These are phyloP conservation scores for Daphoenositta chrysoptera DNA, from an alignment of 2,113 vertebrate genomes.

Conservation along the genomic window DNA sequence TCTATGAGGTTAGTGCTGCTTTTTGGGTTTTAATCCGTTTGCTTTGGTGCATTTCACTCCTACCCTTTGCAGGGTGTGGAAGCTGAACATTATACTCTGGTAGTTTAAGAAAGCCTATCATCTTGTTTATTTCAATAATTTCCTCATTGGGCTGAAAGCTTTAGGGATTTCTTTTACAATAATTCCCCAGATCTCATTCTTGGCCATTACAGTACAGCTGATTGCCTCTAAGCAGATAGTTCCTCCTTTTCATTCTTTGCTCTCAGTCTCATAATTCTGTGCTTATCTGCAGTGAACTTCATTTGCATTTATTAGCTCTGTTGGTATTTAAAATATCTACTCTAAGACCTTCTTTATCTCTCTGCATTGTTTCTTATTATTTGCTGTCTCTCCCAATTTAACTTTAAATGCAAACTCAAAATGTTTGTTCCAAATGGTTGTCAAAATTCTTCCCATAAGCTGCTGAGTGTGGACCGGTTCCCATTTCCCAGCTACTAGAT, in stretches of 20 bases:
- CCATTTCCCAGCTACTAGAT: neutral
- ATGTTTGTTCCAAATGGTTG: conserved; percentile 61
- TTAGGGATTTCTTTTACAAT: conserved; percentile 71
- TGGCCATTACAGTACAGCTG: conserved; percentile 66
- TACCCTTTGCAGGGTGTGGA: neutral
- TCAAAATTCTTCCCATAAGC: conserved; percentile 49
- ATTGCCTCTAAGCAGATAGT: conserved; percentile 76
- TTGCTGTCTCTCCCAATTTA: conserved; percentile 69
- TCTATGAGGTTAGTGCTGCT: neutral
- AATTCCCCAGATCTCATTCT: conserved; percentile 74
- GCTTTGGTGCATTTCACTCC: conserved; percentile 38
- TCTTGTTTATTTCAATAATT: conserved; percentile 63
- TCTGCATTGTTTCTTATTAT: conserved; percentile 71
- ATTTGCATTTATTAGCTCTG: conserved; percentile 80
- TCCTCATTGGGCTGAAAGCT: conserved; percentile 62
- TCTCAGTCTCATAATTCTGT: conserved; percentile 74
- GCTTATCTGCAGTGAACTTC: conserved; percentile 73
- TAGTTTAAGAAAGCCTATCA: conserved; percentile 60
- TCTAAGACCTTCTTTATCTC: conserved; percentile 68
- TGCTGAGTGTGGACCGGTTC: neutral
- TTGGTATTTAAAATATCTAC: conserved; percentile 72
- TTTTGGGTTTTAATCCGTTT: conserved; percentile 33
- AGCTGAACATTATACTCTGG: neutral
- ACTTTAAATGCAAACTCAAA: conserved; percentile 65
- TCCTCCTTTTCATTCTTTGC: conserved; percentile 67